Base-by-base conservation (phyloP, 2,113 vertebrate species). In the Myrmecophaga tridactyla region DNA sequence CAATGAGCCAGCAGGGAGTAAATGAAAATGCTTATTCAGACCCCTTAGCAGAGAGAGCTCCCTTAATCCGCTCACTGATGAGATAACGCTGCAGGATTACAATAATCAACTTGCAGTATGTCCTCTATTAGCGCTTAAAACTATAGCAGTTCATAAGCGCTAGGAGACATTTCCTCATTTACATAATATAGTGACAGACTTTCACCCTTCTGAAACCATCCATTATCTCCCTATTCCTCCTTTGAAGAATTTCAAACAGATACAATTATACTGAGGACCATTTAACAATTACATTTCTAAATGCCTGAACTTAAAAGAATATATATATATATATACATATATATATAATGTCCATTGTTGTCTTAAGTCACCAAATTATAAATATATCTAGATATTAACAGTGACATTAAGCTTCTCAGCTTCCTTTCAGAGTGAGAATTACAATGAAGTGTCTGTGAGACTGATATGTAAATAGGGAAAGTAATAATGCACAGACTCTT, bases 1-100 rank as follows among this genome's bases (percentile, higher is more conserved):
- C 98, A 98, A 96, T 97, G 98, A 95, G 97, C 96, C 98, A 98
- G 98, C 93, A 95, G 98, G 97, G 97, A 98, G 97, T 97, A 98
- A 98, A 98, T 98, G 98, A 98, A 98, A 98, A 98, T 96, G 97
- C 98, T 98, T 98, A 97, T 98, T 98, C 97, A 98, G 98, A 98
- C 98, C 98, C 97, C 98, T 98, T 97, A 97, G 97, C 97, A 96
- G 97, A 98, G 97, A 98, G 95, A 98, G 97, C 88, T 98, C 95
- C 96, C 97, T 98, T 98, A 98, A 99, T 98, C 98, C 97, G 95
- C 97, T 98, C 97, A 92, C 95, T 98, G 98, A 98, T 98, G 98
- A 98, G 98, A 98, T 98, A 98, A 98, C 98, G 58, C 97, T 80
- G 98, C 98, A 97, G 98, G 98, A 98, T 98, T 98, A 98, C 97